phyloP scores from a whole-genome alignment of 2,113 vertebrate genomes.

The Cardinalis cardinalis region DNA sequence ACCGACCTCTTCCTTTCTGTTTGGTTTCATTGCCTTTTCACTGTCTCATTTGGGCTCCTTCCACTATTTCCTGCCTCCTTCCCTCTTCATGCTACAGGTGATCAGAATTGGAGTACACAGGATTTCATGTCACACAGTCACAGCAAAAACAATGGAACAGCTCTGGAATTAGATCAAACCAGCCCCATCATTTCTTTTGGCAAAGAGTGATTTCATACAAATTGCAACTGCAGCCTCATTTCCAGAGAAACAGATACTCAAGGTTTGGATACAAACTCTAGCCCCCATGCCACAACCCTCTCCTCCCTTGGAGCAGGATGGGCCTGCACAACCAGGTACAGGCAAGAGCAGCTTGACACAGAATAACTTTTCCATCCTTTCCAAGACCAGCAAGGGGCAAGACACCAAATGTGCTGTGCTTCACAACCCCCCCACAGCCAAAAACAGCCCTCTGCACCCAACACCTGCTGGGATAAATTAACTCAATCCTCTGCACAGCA shows the following conservation, averaged over 20 bases:
- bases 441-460: background rate
- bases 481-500: background rate
- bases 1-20: background rate
- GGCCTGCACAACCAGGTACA: rapidly evolving
- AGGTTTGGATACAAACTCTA: background rate
- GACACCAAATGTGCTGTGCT: background rate
- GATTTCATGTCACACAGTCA: background rate
- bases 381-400: background rate
- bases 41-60: background rate
- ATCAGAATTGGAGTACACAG: background rate
- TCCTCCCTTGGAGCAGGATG: background rate
- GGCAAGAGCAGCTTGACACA: background rate
- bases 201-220: background rate
- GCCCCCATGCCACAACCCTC: background rate
- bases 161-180: background rate
- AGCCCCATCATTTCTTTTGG: background rate
- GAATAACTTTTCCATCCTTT: background rate
- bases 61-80: background rate
- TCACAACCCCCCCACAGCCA: background rate
- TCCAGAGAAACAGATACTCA: background rate
- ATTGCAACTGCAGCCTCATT: background rate
- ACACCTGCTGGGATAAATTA: background rate
- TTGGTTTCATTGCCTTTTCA: background rate
- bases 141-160: background rate
- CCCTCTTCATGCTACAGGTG: background rate